Base-by-base conservation (phyloP, 2,113 vertebrate genomes). In the Coptodon bakossiorum region DNA sequence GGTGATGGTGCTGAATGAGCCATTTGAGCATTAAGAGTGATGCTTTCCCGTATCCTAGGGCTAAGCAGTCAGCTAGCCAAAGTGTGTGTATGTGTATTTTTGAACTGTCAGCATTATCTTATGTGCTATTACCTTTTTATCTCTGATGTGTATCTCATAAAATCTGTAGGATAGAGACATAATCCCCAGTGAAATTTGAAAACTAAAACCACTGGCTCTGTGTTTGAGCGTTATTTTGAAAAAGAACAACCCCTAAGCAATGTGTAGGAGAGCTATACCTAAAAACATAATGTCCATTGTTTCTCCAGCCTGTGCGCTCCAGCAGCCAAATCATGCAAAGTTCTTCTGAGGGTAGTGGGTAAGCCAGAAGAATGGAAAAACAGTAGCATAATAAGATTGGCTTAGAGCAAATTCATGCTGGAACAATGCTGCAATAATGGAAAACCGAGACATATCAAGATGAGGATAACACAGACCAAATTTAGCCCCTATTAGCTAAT, bases 271-370 rank as follows among this genome's bases (percentile, higher is more conserved):
- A 50, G 43, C 22, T 76, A n/a, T 10, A 61, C 17, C 52, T 14
- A 12, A 43, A 36, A 81, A 45, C 17, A 36, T 17, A 54, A 13
- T 3, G 7, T n/a, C 4, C 0, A 16, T 16, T 19, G 36, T 24
- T n/a, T 80, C 85, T 81, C 54, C 86, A 45, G 38, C 38, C 57
- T 82, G 17, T 83, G 86, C 17, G n/a, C 71, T 82, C 71, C 29
- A 76, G 14, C 34, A 16, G 76, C 73, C 88, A 84, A 85, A 91
- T 91, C 54, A 89, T 82, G 79, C 80, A 80, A 84, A 90, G 80
- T 89, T 82, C 83, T 78, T 89, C 59, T 82, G 84, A 80, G 66
- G 29, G 1, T 53, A 87, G 63, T 8, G 36, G 83, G 6, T 76
- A 78, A 84, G 48, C 56, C 79, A 59, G 76, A 71, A 52, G 13